Conservation (phyloP, 2,113 vertebrate species). For the Chelonoidis abingdonii region DNA sequence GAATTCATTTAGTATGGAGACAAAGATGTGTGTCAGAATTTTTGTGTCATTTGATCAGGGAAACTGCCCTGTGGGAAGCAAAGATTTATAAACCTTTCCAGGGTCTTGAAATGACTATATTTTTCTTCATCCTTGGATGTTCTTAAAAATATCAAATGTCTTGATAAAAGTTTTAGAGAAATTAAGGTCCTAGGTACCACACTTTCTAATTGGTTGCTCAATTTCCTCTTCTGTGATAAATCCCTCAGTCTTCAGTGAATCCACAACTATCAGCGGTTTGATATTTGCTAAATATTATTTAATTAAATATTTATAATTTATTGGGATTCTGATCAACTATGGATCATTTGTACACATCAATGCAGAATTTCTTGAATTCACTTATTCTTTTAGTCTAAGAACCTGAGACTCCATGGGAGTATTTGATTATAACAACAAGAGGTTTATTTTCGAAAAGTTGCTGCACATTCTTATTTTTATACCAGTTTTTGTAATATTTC, state of each 20-base stretch:
- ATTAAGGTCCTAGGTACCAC: neutral
- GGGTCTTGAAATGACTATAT: neutral
- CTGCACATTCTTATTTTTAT: neutral
- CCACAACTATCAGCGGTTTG: neutral
- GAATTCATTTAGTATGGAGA: neutral
- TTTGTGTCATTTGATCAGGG: neutral
- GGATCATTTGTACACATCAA: neutral
- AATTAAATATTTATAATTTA: neutral
- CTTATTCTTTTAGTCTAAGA: neutral
- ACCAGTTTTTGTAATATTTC: neutral
- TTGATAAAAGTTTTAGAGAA: neutral
- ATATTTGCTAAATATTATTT: neutral
- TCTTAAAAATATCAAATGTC: neutral
- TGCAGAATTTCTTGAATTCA: neutral
- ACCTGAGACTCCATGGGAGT: neutral
- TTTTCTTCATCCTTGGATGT: neutral
- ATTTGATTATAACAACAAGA: neutral
- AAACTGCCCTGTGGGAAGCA: neutral
- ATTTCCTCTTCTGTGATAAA: neutral
- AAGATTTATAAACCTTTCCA: neutral
- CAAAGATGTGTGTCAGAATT: fast-evolving
- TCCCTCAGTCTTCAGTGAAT: neutral
- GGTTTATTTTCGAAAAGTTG: neutral
- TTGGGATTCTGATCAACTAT: neutral
- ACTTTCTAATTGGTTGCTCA: neutral